These are phyloP conservation scores for Mionectes olivaceus DNA, from an alignment of 2,797 vertebrate species.

Conservation along the genomic window DNA sequence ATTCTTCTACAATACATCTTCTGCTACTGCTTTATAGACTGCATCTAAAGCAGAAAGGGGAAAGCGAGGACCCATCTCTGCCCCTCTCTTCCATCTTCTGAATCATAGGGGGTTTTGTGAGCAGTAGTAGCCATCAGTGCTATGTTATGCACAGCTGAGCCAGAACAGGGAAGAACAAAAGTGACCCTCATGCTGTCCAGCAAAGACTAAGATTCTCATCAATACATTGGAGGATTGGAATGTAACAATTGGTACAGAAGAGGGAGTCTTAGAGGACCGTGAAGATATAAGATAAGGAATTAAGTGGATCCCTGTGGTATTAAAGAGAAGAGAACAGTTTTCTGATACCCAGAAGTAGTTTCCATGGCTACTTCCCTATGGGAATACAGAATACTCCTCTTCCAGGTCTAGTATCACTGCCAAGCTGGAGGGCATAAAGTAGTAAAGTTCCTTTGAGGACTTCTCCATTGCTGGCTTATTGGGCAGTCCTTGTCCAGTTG, in stretches of 20 bases:
- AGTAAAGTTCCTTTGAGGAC: background rate
- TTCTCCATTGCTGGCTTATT: background rate
- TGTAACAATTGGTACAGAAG: background rate
- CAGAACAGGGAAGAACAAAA: background rate
- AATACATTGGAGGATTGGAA: background rate
- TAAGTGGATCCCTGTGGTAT: background rate
- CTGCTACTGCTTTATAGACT: slow-evolving; percentile 18
- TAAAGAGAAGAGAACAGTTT: background rate
- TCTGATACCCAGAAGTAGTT: background rate
- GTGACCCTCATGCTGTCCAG: background rate
- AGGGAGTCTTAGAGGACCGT: background rate
- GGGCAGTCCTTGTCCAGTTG: background rate
- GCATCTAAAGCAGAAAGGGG: background rate
- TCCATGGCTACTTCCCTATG: background rate
- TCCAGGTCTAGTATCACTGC: background rate
- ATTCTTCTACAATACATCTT: background rate
- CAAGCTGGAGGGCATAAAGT: background rate
- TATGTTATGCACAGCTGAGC: background rate
- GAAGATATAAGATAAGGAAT: background rate
- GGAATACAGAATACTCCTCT: background rate
- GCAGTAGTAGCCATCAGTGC: background rate
- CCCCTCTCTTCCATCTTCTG: background rate
- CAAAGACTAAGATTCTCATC: background rate
- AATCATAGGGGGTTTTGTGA: background rate
- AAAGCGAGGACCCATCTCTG: background rate